Evolutionary conservation across 2,797 vertebrate genomes (phyloP), one percentile per base, ranked within the genome.

Genomic region (Tangara arthus): DNA sequence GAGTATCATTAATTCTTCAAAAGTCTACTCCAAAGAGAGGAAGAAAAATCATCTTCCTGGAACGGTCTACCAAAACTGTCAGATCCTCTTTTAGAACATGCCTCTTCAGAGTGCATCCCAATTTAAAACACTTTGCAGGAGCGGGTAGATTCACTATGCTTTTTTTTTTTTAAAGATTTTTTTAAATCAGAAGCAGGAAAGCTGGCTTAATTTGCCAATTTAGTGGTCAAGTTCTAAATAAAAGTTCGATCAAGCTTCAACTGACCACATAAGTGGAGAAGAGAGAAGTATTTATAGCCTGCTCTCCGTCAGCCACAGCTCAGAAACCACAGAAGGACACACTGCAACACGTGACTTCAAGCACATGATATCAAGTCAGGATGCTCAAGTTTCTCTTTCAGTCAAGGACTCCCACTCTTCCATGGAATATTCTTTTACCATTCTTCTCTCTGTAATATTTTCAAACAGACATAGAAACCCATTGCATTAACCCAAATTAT

Each of bases 281-380:
- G 12, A 78, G 69, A 30, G 44, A 52, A 88, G 56, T 76, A 94
- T 91, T 94, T 91, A 91, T 76, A 91, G 76, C 56, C 76, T 56
- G 47, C 5, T 82, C 14, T 81, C 44, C 37, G 37, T 79, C 61
- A 80, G 59, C 57, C 72, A 87, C 26, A 81, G 61, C 89, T 88
- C 89, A 93, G 73, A 95, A 94, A 90, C 87, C 84, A 82, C 91
- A 93, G 55, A 55, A 95, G 60, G 61, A 69, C 79, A 57, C 39
- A 60, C 55, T 57, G 65, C 30, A 85, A 72, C 89, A 87, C 41
- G 41, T 78, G 82, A 88, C 53, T 59, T 26, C 46, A 91, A 89
- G 37, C 65, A 89, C 8, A 1, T 46, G 64, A 37, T 44, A 65
- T 2, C n/a, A 90, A 92, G 39, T 32, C 57, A 60, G 57, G 57